A percentile compares a stretch with the other conserved stretches of the same genome.
phyloP scores from a whole-genome alignment of 2,113 vertebrate species.

The Syrrhaptes paradoxus region DNA sequence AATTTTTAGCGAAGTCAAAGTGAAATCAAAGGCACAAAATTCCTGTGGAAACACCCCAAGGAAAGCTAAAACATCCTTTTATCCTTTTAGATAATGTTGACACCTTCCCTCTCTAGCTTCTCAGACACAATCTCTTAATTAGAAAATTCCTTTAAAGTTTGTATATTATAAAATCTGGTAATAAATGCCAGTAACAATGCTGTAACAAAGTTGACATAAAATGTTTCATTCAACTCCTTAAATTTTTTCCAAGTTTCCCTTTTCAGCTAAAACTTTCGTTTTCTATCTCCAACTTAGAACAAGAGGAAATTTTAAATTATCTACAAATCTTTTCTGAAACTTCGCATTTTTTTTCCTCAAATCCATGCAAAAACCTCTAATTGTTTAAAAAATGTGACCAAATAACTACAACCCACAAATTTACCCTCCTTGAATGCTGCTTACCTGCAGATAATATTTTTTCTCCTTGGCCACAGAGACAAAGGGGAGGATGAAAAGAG shows the following conservation, averaged over 20 bases:
- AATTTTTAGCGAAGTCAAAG: background rate
- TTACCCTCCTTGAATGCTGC: background rate
- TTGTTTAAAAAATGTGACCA: background rate
- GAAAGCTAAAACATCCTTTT: background rate
- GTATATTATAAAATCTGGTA: background rate
- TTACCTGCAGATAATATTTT: constrained; percentile 92
- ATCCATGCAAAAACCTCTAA: background rate
- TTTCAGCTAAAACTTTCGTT: background rate
- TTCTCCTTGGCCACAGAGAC: constrained; percentile 98
- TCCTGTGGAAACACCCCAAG: background rate
- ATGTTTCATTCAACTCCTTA: background rate
- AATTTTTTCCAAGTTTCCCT: background rate
- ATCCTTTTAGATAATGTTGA: background rate
- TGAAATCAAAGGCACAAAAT: background rate
- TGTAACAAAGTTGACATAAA: background rate
- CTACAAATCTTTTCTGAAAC: background rate
- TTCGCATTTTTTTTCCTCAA: background rate
- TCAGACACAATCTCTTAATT: background rate
- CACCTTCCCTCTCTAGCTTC: background rate
- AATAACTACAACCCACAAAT: background rate
- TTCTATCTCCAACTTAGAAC: background rate
- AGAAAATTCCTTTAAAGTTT: background rate
- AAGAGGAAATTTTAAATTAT: background rate
- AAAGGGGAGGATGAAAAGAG: constrained; percentile 94
- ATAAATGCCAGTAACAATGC: background rate